Evolutionary conservation across 2,113 vertebrate genomes (phyloP).

Genomic region (Percopsis transmontana): DNA sequence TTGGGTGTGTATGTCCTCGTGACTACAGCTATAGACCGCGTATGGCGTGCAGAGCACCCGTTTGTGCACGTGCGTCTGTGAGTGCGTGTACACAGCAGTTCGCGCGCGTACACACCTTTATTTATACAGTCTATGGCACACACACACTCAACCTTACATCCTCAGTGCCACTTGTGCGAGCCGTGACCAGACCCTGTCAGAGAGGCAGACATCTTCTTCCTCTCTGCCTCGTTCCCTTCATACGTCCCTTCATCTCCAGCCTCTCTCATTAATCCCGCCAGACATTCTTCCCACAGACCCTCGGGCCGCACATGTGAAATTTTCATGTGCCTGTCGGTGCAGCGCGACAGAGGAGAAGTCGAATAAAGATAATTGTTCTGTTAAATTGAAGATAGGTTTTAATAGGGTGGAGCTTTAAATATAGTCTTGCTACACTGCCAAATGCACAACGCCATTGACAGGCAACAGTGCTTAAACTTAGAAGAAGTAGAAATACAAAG

Average conservation of each 20-base stretch:
- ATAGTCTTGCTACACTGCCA: neutral
- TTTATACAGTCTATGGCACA: neutral
- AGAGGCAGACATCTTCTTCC: conserved; percentile 34
- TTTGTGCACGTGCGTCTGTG: neutral
- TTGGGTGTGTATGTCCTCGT: neutral
- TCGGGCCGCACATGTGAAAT: conserved; percentile 14
- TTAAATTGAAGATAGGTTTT: conserved; percentile 6
- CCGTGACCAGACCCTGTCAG: conserved; percentile 12
- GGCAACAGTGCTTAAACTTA: neutral
- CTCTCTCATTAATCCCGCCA: conserved; percentile 36
- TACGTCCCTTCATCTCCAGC: conserved; percentile 32
- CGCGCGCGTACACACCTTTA: neutral
- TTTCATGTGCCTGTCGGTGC: conserved; percentile 16
- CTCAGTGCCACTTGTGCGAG: conserved; percentile 27
- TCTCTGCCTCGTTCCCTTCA: conserved; percentile 8
- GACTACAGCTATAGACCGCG: conserved; percentile 6
- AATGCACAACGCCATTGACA: neutral
- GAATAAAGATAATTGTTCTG: conserved; percentile 5
- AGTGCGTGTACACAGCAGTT: neutral
- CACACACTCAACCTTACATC: conserved; percentile 13
- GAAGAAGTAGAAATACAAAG: neutral
- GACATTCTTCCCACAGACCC: conserved; percentile 10
- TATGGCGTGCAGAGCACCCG: neutral
- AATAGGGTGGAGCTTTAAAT: conserved; percentile 6
- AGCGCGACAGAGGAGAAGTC: neutral